A percentile compares a stretch with the other conserved stretches of the same genome.
These are phyloP conservation scores for Anthopleura sola DNA, from an alignment of 64 coral and sea anemone species.

Conservation along the genomic window DNA sequence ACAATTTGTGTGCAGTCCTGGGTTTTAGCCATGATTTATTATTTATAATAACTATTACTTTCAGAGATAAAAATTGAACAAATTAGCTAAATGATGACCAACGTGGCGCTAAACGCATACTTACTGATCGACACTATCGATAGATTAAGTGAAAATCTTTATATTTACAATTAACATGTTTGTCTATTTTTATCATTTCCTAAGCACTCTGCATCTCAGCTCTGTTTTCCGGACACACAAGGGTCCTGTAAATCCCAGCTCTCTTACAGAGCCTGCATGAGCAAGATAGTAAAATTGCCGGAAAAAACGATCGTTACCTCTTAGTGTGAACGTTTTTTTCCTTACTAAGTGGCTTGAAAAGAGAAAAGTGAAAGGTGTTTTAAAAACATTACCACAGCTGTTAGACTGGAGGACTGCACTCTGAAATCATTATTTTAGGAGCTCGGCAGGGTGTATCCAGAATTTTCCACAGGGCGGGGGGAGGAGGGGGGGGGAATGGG, in stretches of 20 bases:
- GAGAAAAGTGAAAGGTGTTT: too few species aligned
- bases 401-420: too few species aligned
- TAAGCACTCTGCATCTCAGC: neutral
- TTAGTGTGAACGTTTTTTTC: too few species aligned
- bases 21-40: neutral
- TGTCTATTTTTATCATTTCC: neutral
- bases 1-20: neutral
- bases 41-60: neutral
- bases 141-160: neutral
- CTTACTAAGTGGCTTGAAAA: too few species aligned
- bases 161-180: neutral
- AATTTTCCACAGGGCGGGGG: too few species aligned
- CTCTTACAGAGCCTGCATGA: neutral
- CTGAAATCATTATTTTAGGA: too few species aligned
- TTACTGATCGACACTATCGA: neutral
- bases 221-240: neutral
- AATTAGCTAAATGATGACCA: neutral
- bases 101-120: neutral
- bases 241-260: neutral
- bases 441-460: too few species aligned
- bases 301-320: neutral
- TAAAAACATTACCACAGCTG: too few species aligned
- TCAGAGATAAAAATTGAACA: neutral
- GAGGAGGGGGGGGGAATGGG: too few species aligned
- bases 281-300: neutral